Percentiles rank a stretch among this genome's conserved stretches.
Evolutionary conservation across 2,797 vertebrate genomes (phyloP).

Genomic region (Gymnocypris eckloni): DNA sequence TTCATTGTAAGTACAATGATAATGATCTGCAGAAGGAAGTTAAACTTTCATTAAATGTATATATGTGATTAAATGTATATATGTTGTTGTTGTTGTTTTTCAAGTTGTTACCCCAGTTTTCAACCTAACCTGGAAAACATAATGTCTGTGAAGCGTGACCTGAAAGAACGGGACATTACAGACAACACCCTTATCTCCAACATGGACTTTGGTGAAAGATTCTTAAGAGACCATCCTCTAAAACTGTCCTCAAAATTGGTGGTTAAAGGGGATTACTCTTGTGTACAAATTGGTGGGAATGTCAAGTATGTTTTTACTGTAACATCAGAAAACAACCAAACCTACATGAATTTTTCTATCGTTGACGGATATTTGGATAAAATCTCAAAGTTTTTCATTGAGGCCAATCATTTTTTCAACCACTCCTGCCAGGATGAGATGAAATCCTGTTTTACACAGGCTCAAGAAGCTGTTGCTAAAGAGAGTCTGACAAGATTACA

Average conservation of each 20-base stretch:
- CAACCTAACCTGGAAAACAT: background rate
- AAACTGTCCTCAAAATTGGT: background rate
- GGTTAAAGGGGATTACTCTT: constrained; percentile 13
- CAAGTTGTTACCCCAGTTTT: background rate
- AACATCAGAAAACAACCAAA: constrained; percentile 7
- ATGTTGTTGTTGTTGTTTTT: too few species aligned
- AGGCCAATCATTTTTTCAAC: background rate
- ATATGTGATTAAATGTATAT: background rate
- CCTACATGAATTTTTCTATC: background rate
- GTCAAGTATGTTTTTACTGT: rapidly evolving
- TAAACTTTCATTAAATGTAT: background rate
- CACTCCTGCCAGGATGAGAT: constrained; percentile 43
- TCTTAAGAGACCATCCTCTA: constrained; percentile 16
- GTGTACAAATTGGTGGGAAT: background rate
- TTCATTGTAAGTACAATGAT: constrained; percentile 9
- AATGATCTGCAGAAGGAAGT: background rate
- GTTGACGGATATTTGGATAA: rapidly evolving
- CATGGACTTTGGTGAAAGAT: constrained; percentile 31
- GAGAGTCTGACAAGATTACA: background rate
- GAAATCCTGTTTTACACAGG: constrained; percentile 33
- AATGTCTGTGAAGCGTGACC: background rate
- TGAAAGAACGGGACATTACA: background rate
- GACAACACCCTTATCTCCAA: constrained; percentile 31
- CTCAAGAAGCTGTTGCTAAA: background rate
- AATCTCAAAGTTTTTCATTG: background rate